Conservation (phyloP, 2,113 vertebrate genomes). For the Sapayoa aenigma region DNA sequence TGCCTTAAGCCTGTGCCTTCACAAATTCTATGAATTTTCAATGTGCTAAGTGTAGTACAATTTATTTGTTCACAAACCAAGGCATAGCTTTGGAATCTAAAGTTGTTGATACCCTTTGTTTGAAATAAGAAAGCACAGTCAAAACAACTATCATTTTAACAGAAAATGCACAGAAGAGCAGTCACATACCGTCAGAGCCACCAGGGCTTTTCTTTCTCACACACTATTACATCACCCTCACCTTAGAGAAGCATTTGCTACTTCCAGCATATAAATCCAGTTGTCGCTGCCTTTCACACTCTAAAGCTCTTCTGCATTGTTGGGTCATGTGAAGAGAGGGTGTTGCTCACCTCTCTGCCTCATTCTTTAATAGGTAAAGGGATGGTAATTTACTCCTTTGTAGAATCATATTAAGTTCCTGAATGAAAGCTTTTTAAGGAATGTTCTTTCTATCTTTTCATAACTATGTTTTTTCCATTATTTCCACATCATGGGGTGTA, state of each 20-base stretch:
- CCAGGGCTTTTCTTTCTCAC: neutral
- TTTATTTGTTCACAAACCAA: slow-evolving; percentile 28
- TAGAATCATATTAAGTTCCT: neutral
- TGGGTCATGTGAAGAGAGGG: neutral
- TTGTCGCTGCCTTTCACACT: neutral
- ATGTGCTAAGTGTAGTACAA: slow-evolving; percentile 4
- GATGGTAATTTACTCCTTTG: neutral
- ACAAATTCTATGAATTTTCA: slow-evolving; percentile 50
- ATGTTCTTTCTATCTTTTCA: neutral
- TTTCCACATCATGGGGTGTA: neutral
- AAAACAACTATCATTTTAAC: neutral
- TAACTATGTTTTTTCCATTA: neutral
- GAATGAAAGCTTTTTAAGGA: neutral
- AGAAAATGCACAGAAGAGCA: neutral
- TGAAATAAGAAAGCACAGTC: neutral
- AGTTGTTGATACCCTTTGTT: slow-evolving; percentile 14
- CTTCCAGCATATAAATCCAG: neutral
- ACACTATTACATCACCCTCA: neutral
- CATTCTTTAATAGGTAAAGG: neutral
- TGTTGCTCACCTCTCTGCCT: neutral
- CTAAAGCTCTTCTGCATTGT: neutral
- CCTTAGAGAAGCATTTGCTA: neutral
- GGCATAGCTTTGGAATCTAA: neutral
- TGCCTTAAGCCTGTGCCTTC: neutral
- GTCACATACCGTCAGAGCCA: neutral